Evolutionary conservation across 2,888 invertebrate genomes (phyloP).

Genomic region (Andrena praecox): DNA sequence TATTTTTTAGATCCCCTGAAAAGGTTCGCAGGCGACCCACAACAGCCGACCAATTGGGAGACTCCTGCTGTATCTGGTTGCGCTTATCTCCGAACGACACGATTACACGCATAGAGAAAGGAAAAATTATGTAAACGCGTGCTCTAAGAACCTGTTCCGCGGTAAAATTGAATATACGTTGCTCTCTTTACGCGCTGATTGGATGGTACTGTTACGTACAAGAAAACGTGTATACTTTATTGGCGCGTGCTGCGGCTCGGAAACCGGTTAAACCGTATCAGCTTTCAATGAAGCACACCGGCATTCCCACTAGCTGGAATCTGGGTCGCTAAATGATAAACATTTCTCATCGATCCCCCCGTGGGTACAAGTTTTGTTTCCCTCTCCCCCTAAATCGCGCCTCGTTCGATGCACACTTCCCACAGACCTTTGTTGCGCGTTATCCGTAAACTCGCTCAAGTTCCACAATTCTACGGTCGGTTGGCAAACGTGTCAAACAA

Average conservation of each 20-base stretch:
- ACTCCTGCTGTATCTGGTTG: neutral
- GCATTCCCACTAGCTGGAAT: conserved; percentile 25
- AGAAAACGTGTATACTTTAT: conserved; percentile 40
- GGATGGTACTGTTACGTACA: conserved; percentile 29
- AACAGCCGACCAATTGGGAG: too few species aligned
- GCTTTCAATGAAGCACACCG: conserved; percentile 48
- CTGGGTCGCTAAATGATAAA: conserved; percentile 29
- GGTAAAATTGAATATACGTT: conserved; percentile 34
- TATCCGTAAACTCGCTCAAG: conserved; percentile 13
- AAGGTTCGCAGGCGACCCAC: too few species aligned
- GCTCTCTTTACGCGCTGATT: conserved; percentile 10
- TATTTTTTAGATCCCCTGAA: too few species aligned
- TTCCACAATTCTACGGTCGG: neutral
- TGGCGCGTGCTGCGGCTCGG: conserved; percentile 43
- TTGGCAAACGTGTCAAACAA: conserved; percentile 10
- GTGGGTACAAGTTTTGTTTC: neutral
- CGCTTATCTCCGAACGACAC: neutral
- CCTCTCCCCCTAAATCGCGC: neutral
- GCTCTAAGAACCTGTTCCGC: conserved; percentile 34
- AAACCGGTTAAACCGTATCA: conserved; percentile 60
- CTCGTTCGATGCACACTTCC: neutral
- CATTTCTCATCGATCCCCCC: conserved; percentile 10
- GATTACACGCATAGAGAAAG: conserved; percentile 5
- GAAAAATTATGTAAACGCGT: conserved; percentile 22
- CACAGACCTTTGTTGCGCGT: neutral